Percentiles rank a stretch among this genome's conserved stretches.
These are phyloP conservation scores for Chalcosyrphus nemorum DNA, from an alignment of 2,888 invertebrate genomes.

Conservation along the genomic window DNA sequence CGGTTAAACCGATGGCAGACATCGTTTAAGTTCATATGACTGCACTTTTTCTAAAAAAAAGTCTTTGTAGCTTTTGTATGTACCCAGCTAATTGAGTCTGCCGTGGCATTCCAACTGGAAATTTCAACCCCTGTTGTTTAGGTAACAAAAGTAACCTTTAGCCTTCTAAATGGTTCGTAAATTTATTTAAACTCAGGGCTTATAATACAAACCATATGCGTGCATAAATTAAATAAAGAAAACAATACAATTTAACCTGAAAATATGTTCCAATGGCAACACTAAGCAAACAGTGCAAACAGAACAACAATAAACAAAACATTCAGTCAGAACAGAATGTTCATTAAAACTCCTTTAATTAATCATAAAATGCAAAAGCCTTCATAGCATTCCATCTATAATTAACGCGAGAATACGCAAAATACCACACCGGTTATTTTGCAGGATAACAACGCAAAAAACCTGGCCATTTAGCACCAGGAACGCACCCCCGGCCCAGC, in stretches of 20 bases:
- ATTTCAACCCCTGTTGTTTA: no score
- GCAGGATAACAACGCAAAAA: slow-evolving; percentile 2
- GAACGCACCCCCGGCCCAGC: no score
- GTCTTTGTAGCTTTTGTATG: no score
- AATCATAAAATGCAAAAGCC: slow-evolving; percentile 46
- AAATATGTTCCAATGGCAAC: not conserved
- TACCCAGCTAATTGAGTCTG: no score
- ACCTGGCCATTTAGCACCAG: slow-evolving; percentile 13
- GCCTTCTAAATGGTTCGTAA: no score
- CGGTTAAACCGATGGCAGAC: no score
- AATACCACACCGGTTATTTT: slow-evolving; percentile 34
- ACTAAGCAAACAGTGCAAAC: not conserved
- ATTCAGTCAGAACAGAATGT: slow-evolving; percentile 22
- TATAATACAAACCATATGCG: not conserved
- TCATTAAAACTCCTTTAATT: slow-evolving; percentile 60
- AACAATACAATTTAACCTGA: not conserved
- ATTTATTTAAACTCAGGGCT: no score
- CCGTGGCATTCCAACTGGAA: no score
- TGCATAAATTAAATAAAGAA: not conserved
- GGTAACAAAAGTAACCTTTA: no score
- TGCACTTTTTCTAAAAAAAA: no score
- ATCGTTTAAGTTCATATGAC: no score
- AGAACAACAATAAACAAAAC: not conserved
- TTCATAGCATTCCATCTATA: slow-evolving; percentile 40
- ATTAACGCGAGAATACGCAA: slow-evolving; percentile 30